A percentile compares a stretch with the other conserved stretches of the same genome.
These are phyloP conservation scores for Asteroscopus sphinx DNA, from an alignment of 2,888 invertebrate genomes.

Conservation along the genomic window DNA sequence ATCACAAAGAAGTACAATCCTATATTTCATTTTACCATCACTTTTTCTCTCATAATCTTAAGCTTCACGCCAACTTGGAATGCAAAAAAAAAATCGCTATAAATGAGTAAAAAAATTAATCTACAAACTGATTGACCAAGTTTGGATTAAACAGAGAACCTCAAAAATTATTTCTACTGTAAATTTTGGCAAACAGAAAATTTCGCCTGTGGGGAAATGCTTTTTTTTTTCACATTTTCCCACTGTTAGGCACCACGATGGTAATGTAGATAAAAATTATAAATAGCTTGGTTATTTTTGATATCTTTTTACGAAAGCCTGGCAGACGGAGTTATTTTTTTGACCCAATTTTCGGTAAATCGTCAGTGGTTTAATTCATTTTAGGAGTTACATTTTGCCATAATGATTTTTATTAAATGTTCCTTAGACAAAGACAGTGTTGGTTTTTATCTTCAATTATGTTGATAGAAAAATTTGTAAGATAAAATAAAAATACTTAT, in stretches of 20 bases:
- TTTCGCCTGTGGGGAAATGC: constrained; percentile 41
- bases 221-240: constrained; percentile 33
- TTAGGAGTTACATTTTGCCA: not conserved
- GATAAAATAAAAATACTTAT: too few relatives aligned
- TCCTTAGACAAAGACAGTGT: too few relatives aligned
- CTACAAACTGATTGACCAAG: constrained; percentile 43
- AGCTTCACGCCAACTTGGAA: constrained; percentile 21
- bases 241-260: constrained; percentile 30
- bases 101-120: constrained; percentile 53
- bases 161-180: constrained; percentile 47
- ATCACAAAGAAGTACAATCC: too few relatives aligned
- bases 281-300: constrained; percentile 28
- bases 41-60: too few relatives aligned
- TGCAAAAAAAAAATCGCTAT: constrained; percentile 22
- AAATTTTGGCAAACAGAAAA: constrained; percentile 49
- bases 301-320: constrained; percentile 19
- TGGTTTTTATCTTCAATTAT: too few relatives aligned
- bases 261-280: constrained; percentile 50
- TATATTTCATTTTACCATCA: too few relatives aligned
- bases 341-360: not conserved
- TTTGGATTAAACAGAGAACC: constrained; percentile 34
- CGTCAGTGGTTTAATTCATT: not conserved
- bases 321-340: not conserved
- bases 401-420: too few relatives aligned
- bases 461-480: too few relatives aligned